Base-by-base conservation (phyloP, 1,140 invertebrate species). In the Hermatobates lingyangjiaoensis region DNA sequence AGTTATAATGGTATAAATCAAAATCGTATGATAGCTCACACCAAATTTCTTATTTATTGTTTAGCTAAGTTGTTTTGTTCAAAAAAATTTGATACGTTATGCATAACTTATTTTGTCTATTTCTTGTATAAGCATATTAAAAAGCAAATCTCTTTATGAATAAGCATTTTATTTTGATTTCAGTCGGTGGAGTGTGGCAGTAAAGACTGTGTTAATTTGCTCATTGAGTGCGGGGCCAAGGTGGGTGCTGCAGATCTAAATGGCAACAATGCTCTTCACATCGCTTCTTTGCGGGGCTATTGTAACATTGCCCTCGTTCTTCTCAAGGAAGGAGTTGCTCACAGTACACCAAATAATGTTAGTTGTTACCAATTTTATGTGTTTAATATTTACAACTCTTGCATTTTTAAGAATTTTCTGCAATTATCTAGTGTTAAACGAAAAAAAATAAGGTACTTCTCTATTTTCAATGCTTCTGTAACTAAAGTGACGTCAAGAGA, bases 181-280 rank as follows among this genome's bases (percentile, higher is more conserved):
- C 54, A 63, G 60, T 61, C 61, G 44, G 52, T 64, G 21, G 61
- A 64, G 50, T 63, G 62, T 56, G 68, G 67, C 0, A 58, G 64
- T 47, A 62, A 65, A 18, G 70, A 72, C 27, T 70, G 79, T 25
- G 70, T 75, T 1, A 65, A 71, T 45, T 54, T 75, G 26, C 62
- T 83, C 27, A 60, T 82, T 7, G 68, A 75, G 44, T 63, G 68
- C 20, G 73, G 72, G 28, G 68, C 71, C 24, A 70, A 75, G 59
- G 62, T 77, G 21, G 74, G 77, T 58, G 65, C 66, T 18, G 62
- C 70, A 15, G 74, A 77, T 59, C 63, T 68, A 24, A 54, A 58
- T 57, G 61, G 60, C 15, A 63, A 63, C 52, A 57, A 58, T 48
- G 60, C 54, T n/a, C 56, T 63, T 40, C 62, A 63, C 46, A 52